Evolutionary conservation across 2,113 vertebrate genomes (phyloP).

Genomic region (Eolophus roseicapilla): DNA sequence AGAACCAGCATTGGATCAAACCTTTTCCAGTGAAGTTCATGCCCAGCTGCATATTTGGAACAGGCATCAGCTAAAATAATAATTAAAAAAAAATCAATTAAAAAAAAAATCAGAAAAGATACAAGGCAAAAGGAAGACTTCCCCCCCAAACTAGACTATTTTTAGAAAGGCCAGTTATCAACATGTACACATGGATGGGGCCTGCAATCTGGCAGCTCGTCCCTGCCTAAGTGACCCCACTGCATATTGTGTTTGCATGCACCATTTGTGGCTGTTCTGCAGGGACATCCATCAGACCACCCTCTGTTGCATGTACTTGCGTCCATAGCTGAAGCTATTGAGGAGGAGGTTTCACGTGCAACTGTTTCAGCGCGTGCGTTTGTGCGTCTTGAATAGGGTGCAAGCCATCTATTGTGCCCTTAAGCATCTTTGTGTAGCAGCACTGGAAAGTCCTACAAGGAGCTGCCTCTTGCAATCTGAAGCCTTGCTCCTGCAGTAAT

Average conservation of each 20-base stretch:
- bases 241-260: background rate
- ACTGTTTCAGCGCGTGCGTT: background rate
- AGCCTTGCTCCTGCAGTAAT: background rate
- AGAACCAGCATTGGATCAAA: background rate
- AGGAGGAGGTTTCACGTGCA: background rate
- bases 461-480: background rate
- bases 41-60: background rate
- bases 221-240: background rate
- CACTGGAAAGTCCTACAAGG: background rate
- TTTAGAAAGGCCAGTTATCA: background rate
- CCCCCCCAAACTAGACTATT: rapidly evolving
- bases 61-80: background rate
- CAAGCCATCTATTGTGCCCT: background rate
- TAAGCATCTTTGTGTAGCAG: background rate
- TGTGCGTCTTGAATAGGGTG: background rate
- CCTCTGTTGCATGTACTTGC: background rate
- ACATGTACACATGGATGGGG: background rate
- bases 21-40: background rate
- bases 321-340: background rate
- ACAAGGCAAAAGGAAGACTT: background rate
- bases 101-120: background rate
- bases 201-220: background rate
- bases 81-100: background rate
- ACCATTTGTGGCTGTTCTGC: rapidly evolving
- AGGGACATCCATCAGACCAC: background rate